Percentiles rank a stretch among this genome's conserved stretches.
These are phyloP conservation scores for Cladopsammia gracilis DNA, from an alignment of 64 coral and sea anemone species.

Conservation along the genomic window DNA sequence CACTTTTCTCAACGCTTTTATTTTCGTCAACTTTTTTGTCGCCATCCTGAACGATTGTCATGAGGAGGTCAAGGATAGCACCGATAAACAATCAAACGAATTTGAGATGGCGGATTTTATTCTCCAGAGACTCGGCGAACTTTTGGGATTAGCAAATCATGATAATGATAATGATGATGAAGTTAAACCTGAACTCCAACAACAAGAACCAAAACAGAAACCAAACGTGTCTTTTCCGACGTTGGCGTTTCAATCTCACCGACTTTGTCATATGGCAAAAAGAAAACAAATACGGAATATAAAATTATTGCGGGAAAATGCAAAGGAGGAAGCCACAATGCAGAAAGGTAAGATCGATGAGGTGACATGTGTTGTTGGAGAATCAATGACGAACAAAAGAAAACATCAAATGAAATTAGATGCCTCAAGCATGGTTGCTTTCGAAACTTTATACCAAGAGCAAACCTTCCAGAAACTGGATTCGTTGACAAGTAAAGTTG, in stretches of 20 bases:
- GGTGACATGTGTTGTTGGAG: background rate
- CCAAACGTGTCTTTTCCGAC: background rate
- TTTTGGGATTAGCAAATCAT: background rate
- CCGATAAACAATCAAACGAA: conserved; percentile 66
- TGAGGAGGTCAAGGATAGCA: conserved; percentile 67
- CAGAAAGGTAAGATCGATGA: background rate
- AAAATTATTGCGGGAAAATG: background rate
- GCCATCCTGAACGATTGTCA: conserved; percentile 84
- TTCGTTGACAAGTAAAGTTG: background rate
- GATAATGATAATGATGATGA: background rate
- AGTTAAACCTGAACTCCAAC: background rate
- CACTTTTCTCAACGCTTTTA: conserved; percentile 63
- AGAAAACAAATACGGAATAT: background rate
- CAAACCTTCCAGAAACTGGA: background rate
- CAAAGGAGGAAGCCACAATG: background rate
- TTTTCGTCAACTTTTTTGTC: conserved; percentile 89
- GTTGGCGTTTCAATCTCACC: background rate
- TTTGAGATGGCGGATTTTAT: conserved; percentile 92
- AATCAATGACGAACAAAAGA: background rate
- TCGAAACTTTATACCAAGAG: background rate
- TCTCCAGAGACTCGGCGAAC: conserved; percentile 44
- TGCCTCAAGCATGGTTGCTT: background rate
- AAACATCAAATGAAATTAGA: background rate
- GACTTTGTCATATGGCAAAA: background rate
- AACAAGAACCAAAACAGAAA: background rate